A percentile compares a stretch with the other conserved stretches of the same genome.
Conservation (phyloP, 1,140 invertebrate genomes). For the Ephestia elutella region DNA sequence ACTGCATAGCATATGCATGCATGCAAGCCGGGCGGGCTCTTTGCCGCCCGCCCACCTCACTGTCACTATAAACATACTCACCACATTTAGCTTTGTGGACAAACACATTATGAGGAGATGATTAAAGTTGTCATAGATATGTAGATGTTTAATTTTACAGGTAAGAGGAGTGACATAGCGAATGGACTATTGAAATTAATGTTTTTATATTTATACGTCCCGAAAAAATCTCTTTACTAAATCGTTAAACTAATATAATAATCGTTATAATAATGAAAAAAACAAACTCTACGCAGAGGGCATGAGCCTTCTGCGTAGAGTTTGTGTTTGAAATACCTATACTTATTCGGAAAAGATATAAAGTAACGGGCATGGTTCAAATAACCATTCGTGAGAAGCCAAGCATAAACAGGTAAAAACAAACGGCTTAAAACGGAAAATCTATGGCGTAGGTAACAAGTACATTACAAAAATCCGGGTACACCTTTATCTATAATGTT, state of each 20-base stretch:
- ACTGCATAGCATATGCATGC: constrained; percentile 17
- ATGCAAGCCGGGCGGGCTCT: constrained; percentile 38
- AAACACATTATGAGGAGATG: not conserved
- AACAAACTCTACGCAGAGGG: no score
- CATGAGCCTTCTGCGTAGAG: no score
- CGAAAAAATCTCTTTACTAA: no score
- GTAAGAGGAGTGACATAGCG: no score
- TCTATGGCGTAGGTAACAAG: not conserved
- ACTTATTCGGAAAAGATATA: not conserved
- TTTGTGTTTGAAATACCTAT: no score
- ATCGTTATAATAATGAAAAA: no score
- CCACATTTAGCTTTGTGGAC: not conserved
- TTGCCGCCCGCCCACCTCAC: not conserved
- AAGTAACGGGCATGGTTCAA: not conserved
- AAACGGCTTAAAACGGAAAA: not conserved
- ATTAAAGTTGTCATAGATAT: not conserved
- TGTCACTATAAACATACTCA: constrained; percentile 3
- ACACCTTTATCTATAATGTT: constrained; percentile 2
- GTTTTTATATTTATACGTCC: no score
- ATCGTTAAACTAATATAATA: no score
- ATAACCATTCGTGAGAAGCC: not conserved
- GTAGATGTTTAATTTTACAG: no score
- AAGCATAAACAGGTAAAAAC: not conserved
- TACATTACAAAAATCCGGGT: not conserved
- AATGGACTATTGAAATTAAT: no score